Evolutionary conservation across 2,888 invertebrate species (phyloP).

Genomic region (Andricus curvator): DNA sequence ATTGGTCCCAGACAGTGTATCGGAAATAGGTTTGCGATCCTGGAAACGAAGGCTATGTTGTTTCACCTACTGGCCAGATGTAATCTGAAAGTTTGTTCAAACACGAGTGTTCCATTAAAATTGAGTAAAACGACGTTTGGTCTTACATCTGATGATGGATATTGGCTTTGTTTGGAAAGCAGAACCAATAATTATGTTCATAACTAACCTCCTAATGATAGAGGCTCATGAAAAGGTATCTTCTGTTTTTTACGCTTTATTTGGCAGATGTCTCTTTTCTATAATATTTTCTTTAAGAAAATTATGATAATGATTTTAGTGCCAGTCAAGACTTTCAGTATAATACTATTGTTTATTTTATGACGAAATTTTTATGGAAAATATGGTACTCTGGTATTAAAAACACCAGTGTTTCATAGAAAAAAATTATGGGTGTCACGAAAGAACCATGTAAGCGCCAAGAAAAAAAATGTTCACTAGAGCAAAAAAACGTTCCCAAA

Average conservation of each 20-base stretch:
- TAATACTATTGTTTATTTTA: no score
- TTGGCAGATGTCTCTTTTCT: neutral
- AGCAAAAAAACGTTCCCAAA: no score
- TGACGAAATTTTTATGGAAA: no score
- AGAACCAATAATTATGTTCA: conserved; percentile 39
- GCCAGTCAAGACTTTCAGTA: no score
- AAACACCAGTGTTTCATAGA: no score
- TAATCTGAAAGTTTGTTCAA: conserved; percentile 68
- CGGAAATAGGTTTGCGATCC: conserved; percentile 65
- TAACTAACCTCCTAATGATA: neutral
- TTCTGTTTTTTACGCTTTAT: neutral
- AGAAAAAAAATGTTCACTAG: no score
- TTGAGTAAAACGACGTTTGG: conserved; percentile 46
- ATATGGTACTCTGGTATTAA: no score
- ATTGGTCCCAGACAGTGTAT: conserved; percentile 74
- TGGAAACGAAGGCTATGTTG: conserved; percentile 61
- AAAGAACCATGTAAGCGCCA: no score
- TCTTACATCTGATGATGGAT: conserved; percentile 51
- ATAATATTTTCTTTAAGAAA: neutral
- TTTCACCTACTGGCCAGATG: conserved; percentile 60
- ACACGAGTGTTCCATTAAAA: conserved; percentile 75
- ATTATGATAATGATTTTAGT: no score
- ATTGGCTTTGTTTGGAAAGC: conserved; percentile 57
- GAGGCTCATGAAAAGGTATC: neutral
- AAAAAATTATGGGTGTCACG: no score